Base-by-base conservation (phyloP, 2,888 invertebrate genomes). In the Teleiodes luculella region DNA sequence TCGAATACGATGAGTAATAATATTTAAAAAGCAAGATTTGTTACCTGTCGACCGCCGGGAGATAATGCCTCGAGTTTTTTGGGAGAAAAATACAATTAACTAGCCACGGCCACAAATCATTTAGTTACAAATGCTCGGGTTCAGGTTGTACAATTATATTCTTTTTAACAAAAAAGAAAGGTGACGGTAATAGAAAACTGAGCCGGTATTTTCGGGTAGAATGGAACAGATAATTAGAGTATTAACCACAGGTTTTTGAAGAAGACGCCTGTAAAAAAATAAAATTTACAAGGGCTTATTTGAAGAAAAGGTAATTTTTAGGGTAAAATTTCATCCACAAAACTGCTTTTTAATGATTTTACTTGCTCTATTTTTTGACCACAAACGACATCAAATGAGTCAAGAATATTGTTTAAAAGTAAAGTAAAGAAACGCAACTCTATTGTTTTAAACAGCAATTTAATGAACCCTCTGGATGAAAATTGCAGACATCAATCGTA, bases 11-110 rank as follows among this genome's bases (percentile, higher is more conserved):
- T 89, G 89, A 89, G 86, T 89, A 88, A 86, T 86, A 87, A 83
- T 89, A 87, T 88, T 87, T 86, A 86, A 87, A 86, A 88, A 86
- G 82, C 79, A 83, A 87, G 89, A 88, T 87, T 88, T 89, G 86
- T 86, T 88, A 87, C 89, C 89, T 89, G 89, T 86, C 87, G 79
- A 76, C 83, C 84, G 82, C 70, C 74, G 70, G 70, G 72, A 86
- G 87, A 86, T 86, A 86, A 86, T 83, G 75, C 83, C 74, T 74
- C 64, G 65, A 68, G 74, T 86, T 86, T 86, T 87, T 87, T 84
- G 77, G 78, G 72, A 76, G 80, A 80, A 84, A 85, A 86, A 86
- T 83, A 88, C 86, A 88, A 88, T 88, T 87, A 88, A 86, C 86
- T 87, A 86, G 82, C 78, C 76, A 72, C 72, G 69, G 60, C 53